Percentiles rank a stretch among this genome's conserved stretches.
phyloP scores from a whole-genome alignment of 2,888 invertebrate genomes.

The Morpho helenor region DNA sequence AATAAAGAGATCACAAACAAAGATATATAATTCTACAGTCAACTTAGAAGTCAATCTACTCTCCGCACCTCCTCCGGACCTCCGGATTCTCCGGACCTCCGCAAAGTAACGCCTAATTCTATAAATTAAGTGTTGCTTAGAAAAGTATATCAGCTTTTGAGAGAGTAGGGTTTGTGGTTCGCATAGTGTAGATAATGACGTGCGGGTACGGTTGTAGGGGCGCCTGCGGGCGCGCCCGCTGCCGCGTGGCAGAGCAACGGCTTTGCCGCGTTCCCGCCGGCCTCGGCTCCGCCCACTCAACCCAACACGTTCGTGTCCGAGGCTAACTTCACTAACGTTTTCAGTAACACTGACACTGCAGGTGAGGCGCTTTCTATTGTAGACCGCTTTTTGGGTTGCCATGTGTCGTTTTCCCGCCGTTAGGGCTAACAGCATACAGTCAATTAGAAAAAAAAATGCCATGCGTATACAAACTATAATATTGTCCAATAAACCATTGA shows the following conservation, averaged over 20 bases:
- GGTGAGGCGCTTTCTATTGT: slow-evolving; percentile 72
- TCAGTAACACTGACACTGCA: slow-evolving; percentile 85
- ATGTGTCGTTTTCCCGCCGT: too few relatives aligned
- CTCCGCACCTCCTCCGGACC: too few relatives aligned
- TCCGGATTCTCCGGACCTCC: too few relatives aligned
- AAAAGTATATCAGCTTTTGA: too few relatives aligned
- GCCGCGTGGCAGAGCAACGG: slow-evolving; percentile 41
- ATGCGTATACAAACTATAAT: slow-evolving; percentile 18
- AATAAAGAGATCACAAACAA: too few relatives aligned
- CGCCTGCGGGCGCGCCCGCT: slow-evolving; percentile 33
- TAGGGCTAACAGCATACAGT: too few relatives aligned
- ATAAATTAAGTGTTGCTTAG: too few relatives aligned
- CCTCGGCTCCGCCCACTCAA: slow-evolving; percentile 40
- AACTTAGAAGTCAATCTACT: too few relatives aligned
- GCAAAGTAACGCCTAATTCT: too few relatives aligned
- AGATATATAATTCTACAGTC: too few relatives aligned
- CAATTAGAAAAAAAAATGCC: too few relatives aligned
- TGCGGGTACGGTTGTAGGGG: slow-evolving; percentile 22
- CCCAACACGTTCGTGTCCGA: slow-evolving; percentile 87
- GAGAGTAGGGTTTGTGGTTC: background rate
- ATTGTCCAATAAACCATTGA: too few relatives aligned
- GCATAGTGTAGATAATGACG: background rate
- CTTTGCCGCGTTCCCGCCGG: slow-evolving; percentile 34
- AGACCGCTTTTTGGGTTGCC: slow-evolving; percentile 36
- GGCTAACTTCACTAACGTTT: slow-evolving; percentile 92